phyloP scores from a whole-genome alignment of 2,888 invertebrate genomes.

The Gryllus longicercus region DNA sequence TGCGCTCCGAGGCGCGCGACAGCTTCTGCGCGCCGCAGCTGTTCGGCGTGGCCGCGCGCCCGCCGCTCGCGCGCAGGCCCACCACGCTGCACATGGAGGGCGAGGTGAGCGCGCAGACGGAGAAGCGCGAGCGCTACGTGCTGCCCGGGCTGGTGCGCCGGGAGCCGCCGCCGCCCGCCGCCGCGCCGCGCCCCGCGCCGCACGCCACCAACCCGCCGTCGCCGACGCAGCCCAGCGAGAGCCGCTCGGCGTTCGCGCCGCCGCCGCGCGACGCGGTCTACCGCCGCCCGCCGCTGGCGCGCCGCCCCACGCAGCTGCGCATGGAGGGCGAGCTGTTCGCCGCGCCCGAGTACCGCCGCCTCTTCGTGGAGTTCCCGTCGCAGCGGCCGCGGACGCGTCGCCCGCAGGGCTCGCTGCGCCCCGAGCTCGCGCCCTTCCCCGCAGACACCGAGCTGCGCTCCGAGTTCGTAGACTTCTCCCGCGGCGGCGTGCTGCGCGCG shows the following conservation, averaged over 20 bases:
- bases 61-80: background rate
- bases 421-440: background rate
- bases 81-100: background rate
- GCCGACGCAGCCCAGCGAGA: background rate
- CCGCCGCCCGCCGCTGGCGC: background rate
- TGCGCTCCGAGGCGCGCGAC: background rate
- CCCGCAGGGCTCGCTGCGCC: constrained; percentile 1
- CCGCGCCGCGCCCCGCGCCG: background rate
- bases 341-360: background rate
- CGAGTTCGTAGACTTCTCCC: background rate
- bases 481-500: background rate
- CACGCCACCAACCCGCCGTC: background rate
- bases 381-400: background rate
- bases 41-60: background rate
- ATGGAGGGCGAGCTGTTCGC: background rate
- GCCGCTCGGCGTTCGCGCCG: background rate
- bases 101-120: background rate
- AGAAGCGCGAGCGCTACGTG: background rate
- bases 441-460: background rate
- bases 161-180: background rate
- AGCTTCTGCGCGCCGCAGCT: background rate
- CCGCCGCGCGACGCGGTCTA: background rate
- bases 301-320: constrained; percentile 17
- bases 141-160: background rate
- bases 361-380: background rate